A percentile compares a stretch with the other conserved stretches of the same genome.
These are phyloP conservation scores for Lepus timidus DNA, from an alignment of 2,113 vertebrate species.

Conservation along the genomic window DNA sequence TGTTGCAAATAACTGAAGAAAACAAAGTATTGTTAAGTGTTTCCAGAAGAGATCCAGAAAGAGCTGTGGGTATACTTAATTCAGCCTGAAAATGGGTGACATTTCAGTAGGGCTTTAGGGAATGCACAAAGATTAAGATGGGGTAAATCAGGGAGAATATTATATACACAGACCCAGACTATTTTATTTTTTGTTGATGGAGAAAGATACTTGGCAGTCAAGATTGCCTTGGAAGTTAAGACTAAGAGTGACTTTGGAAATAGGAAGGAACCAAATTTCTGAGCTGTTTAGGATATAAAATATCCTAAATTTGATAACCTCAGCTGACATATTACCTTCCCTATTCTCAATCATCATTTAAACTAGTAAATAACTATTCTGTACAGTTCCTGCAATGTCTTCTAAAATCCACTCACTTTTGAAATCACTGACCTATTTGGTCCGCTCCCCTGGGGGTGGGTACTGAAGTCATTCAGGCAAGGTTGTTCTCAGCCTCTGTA, in stretches of 20 bases:
- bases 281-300: conserved; percentile 1
- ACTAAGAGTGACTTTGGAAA: conserved; percentile 39
- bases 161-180: neutral
- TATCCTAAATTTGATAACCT: neutral
- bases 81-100: neutral
- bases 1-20: neutral
- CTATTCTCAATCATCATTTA: neutral
- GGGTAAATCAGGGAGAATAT: neutral
- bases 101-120: neutral
- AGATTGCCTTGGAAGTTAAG: conserved; percentile 4
- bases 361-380: neutral
- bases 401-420: conserved; percentile 1
- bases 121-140: neutral
- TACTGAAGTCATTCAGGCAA: neutral
- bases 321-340: neutral
- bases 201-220: neutral
- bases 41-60: neutral
- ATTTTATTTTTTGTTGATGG: neutral
- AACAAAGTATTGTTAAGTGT: neutral
- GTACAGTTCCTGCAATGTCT: neutral
- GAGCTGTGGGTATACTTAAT: neutral
- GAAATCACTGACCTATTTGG: conserved; percentile 23
- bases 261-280: neutral
- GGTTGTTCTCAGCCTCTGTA: neutral
- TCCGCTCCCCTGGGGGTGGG: neutral